A percentile compares a stretch with the other conserved stretches of the same genome.
These are phyloP conservation scores for Leptopilina syphax DNA, from an alignment of 2,888 invertebrate genomes.

Conservation along the genomic window DNA sequence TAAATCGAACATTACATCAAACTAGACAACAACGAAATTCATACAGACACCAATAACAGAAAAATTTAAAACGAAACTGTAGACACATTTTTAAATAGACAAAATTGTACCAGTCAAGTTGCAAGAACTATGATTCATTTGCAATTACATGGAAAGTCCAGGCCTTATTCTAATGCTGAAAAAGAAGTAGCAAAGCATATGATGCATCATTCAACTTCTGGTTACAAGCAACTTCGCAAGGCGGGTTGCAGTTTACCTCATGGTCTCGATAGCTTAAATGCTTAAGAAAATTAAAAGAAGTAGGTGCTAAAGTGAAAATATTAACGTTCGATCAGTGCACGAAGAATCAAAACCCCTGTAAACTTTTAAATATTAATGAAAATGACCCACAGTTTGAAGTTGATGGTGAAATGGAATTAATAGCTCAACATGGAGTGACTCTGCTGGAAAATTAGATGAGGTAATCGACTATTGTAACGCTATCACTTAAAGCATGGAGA, in stretches of 20 bases:
- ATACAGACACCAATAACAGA: neutral
- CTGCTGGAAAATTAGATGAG: constrained; percentile 44
- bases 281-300: no score
- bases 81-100: neutral
- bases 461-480: constrained; percentile 48
- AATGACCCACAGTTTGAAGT: neutral
- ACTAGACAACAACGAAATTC: neutral
- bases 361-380: neutral
- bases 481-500: constrained; percentile 11
- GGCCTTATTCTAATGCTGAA: neutral
- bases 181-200: neutral
- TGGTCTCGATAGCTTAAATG: constrained; percentile 47
- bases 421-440: constrained; percentile 43
- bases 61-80: neutral
- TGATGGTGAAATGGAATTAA: neutral
- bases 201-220: neutral
- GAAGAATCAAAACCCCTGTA: no score
- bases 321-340: no score
- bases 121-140: neutral
- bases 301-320: no score
- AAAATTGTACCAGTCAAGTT: neutral
- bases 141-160: neutral
- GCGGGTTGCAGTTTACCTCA: constrained; percentile 50
- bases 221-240: constrained; percentile 2
- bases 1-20: neutral